Conservation (phyloP, 1,140 invertebrate genomes). For the Wasmannia auropunctata region DNA sequence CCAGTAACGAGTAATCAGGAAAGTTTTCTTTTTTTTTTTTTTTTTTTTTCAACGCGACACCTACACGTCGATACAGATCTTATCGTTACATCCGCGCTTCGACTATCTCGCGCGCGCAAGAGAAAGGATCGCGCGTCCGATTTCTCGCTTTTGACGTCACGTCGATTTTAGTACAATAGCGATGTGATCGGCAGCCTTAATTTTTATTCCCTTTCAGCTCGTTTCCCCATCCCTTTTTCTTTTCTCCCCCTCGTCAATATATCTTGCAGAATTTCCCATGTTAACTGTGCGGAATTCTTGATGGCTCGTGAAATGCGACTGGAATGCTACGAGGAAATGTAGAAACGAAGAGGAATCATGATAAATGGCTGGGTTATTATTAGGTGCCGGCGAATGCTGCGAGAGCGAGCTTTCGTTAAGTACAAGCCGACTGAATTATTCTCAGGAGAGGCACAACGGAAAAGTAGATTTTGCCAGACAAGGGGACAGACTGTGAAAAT, state of each 20-base stretch:
- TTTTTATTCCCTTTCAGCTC: neutral
- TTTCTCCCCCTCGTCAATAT: neutral
- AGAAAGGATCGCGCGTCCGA: neutral
- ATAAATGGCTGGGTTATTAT: conserved; percentile 45
- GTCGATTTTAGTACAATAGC: conserved; percentile 29
- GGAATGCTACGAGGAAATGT: conserved; percentile 39
- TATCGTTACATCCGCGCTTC: neutral
- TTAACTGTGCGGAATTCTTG: conserved; percentile 39
- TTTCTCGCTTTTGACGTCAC: conserved; percentile 21
- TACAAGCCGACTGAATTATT: conserved; percentile 60
- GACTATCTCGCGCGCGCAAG: neutral
- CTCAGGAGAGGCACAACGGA: conserved; percentile 19
- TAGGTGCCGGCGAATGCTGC: conserved; percentile 51
- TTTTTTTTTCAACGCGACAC: conserved; percentile 17
- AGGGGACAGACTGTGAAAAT: conserved; percentile 5
- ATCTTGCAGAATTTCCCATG: conserved; percentile 16
- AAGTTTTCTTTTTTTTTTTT: too few relatives aligned
- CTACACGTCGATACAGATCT: neutral
- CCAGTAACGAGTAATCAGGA: conserved; percentile 14
- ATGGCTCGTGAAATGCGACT: conserved; percentile 51
- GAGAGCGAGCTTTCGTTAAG: conserved; percentile 54
- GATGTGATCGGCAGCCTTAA: conserved; percentile 7
- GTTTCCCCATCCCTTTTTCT: neutral
- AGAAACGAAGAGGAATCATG: conserved; percentile 33
- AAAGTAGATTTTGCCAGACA: conserved; percentile 12